Evolutionary conservation across 2,797 vertebrate species (phyloP).

Genomic region (Girardinus metallicus): DNA sequence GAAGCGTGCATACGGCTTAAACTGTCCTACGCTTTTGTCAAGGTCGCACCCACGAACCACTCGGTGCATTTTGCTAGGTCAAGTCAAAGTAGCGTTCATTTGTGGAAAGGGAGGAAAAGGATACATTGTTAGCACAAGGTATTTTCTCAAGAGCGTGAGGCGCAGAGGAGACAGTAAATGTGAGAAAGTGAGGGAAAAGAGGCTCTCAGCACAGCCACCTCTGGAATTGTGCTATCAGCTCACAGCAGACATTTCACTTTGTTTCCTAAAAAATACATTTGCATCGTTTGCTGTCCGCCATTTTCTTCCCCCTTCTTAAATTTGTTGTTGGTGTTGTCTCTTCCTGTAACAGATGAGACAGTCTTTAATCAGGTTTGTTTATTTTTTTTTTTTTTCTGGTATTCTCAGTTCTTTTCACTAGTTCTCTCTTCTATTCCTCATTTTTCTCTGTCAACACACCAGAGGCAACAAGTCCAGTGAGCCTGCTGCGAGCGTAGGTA

Average conservation of each 20-base stretch:
- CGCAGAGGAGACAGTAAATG: neutral
- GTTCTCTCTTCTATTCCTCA: slow-evolving; percentile 4
- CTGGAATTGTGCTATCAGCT: neutral
- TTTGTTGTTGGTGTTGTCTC: neutral
- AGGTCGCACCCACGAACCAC: neutral
- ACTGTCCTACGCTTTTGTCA: neutral
- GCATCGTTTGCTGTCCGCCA: neutral
- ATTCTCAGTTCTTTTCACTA: neutral
- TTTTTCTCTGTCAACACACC: slow-evolving; percentile 17
- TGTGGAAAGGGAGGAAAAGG: neutral
- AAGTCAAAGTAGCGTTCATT: neutral
- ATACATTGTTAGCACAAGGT: neutral
- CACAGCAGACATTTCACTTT: neutral
- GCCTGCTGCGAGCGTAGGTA: slow-evolving; percentile 86
- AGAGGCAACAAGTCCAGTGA: slow-evolving; percentile 88
- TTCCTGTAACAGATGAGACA: neutral
- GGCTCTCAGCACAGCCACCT: too few species aligned
- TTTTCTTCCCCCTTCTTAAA: neutral
- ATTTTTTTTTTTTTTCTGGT: neutral
- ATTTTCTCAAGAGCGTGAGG: neutral
- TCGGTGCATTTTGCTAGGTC: neutral
- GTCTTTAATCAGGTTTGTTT: neutral
- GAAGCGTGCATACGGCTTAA: neutral
- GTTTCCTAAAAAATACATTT: neutral
- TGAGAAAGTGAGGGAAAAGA: neutral